A percentile compares a stretch with the other conserved stretches of the same genome.
Conservation (phyloP, 1,140 invertebrate genomes). For the Planococcus citri region DNA sequence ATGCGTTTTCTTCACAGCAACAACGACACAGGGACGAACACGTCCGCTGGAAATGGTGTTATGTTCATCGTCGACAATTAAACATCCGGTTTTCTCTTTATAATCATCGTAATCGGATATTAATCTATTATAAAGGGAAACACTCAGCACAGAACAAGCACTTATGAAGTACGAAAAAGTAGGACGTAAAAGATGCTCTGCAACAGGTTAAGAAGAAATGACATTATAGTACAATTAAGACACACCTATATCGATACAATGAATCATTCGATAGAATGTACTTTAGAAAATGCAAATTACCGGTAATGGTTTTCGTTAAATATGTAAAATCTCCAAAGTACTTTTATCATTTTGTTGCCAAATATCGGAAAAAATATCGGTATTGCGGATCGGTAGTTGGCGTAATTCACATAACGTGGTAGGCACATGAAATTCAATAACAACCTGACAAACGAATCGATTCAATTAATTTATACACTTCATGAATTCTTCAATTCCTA, state of each 20-base stretch:
- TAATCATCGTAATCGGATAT: not conserved
- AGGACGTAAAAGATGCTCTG: constrained; percentile 10
- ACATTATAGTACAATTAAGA: no score
- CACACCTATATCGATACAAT: not conserved
- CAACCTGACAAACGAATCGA: not conserved
- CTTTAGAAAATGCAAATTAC: not conserved
- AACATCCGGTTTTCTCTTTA: not conserved
- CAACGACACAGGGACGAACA: not conserved
- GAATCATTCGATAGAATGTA: not conserved
- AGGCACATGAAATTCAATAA: not conserved
- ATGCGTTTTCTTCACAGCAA: not conserved
- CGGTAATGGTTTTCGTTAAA: not conserved
- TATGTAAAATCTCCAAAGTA: not conserved
- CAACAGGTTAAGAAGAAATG: not conserved
- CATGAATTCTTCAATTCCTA: no score
- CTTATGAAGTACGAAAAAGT: not conserved
- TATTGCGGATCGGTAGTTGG: not conserved
- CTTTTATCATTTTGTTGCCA: constrained; percentile 9
- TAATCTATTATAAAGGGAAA: not conserved
- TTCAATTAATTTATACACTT: not conserved
- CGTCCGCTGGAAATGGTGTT: not conserved
- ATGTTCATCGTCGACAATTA: not conserved
- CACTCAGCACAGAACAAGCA: not conserved
- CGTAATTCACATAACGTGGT: not conserved
- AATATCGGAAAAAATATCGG: not conserved